These are phyloP conservation scores for Garrulus glandarius DNA, from an alignment of 2,797 vertebrate genomes.

Conservation along the genomic window DNA sequence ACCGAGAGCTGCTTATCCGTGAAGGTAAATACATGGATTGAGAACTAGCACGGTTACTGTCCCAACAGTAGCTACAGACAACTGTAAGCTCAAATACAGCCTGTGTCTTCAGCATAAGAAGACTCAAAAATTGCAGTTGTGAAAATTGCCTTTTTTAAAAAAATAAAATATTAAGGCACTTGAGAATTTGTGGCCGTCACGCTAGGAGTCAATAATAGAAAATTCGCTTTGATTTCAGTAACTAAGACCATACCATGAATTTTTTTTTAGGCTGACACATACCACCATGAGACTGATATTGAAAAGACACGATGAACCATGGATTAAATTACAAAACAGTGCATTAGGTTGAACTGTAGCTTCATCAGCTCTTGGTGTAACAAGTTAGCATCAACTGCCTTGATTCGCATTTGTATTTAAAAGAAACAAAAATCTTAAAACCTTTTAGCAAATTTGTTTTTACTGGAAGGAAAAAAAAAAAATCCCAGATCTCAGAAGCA, in stretches of 20 bases:
- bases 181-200: background rate
- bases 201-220: background rate
- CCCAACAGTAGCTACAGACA: rapidly evolving
- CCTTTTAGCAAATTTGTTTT: background rate
- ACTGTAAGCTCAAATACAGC: background rate
- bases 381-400: background rate
- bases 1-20: rapidly evolving
- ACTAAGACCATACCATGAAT: background rate
- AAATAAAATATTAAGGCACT: background rate
- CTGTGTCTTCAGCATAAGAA: rapidly evolving
- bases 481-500: background rate
- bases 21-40: background rate
- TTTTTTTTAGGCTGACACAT: background rate
- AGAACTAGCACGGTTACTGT: background rate
- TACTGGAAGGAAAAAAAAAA: background rate
- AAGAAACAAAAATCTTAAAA: background rate
- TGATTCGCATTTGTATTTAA: rapidly evolving
- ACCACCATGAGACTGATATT: background rate
- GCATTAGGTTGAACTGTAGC: background rate
- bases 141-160: background rate
- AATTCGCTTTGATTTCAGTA: background rate
- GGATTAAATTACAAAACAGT: background rate
- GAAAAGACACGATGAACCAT: background rate
- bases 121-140: background rate
- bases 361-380: rapidly evolving